phyloP scores from a whole-genome alignment of 2,113 vertebrate genomes.

The Orcinus orca region DNA sequence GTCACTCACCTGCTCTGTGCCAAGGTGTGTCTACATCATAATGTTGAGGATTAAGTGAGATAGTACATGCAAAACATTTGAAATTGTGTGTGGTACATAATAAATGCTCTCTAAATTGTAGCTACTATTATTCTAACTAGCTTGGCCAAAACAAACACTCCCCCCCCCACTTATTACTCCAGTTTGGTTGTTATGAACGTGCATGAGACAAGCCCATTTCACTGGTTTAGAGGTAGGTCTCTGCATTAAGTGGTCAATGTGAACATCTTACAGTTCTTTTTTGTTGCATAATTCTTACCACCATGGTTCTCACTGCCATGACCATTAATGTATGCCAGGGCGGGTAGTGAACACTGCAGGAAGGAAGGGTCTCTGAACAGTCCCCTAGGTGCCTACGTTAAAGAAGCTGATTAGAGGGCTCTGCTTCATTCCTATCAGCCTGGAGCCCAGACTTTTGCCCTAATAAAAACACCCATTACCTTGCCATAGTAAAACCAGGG shows the following conservation, averaged over 20 bases:
- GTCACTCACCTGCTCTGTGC: not conserved
- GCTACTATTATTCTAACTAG: not conserved
- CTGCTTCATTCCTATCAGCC: not conserved
- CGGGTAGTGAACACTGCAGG: fast-evolving
- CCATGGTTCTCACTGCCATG: not conserved
- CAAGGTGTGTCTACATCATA: not conserved
- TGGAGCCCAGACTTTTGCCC: not conserved
- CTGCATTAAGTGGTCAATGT: not conserved
- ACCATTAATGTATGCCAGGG: not conserved
- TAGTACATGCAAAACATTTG: not conserved
- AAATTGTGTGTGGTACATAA: not conserved
- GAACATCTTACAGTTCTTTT: not conserved
- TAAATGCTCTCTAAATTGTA: not conserved
- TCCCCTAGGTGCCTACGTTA: not conserved
- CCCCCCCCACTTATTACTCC: not conserved
- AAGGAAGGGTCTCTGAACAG: not conserved
- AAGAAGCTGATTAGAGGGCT: not conserved
- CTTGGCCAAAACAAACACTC: not conserved
- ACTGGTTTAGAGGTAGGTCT: not conserved
- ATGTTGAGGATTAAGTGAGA: not conserved
- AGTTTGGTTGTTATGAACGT: not conserved
- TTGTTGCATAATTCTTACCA: not conserved
- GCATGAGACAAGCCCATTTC: not conserved
- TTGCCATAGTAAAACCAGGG: not conserved
- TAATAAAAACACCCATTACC: not conserved